Conservation (phyloP, 2,888 invertebrate species). For the Autographa pulchrina region DNA sequence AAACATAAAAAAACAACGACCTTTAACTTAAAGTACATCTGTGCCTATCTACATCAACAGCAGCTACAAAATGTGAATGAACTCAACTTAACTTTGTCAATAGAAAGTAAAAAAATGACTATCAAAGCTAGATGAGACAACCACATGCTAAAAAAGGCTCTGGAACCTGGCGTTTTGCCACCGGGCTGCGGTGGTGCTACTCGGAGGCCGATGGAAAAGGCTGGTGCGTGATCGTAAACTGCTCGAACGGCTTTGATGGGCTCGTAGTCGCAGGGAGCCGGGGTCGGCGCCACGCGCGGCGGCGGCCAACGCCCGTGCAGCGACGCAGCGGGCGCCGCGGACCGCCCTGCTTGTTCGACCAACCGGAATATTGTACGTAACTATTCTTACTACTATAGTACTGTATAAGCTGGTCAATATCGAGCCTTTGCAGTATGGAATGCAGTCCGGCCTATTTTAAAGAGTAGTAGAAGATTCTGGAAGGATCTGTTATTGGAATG, state of each 20-base stretch:
- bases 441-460: not conserved
- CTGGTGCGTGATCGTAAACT: slow-evolving; percentile 88
- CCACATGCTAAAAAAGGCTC: slow-evolving; percentile 45
- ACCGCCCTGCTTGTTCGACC: slow-evolving; percentile 85
- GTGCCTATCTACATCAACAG: not conserved
- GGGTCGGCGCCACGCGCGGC: slow-evolving; percentile 91
- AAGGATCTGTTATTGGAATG: not conserved
- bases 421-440: not conserved
- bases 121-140: slow-evolving; percentile 30
- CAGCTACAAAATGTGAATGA: not conserved
- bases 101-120: slow-evolving; percentile 31
- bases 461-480: not conserved
- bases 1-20: not conserved
- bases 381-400: not conserved
- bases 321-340: slow-evolving; percentile 93
- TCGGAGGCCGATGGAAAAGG: slow-evolving; percentile 91
- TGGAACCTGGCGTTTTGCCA: slow-evolving; percentile 88
- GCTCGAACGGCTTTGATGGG: slow-evolving; percentile 92
- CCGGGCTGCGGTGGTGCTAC: slow-evolving; percentile 83
- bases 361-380: slow-evolving; percentile 48
- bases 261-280: slow-evolving; percentile 97
- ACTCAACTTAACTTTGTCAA: slow-evolving; percentile 10
- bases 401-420: slow-evolving; percentile 18
- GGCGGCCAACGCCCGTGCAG: slow-evolving; percentile 94
- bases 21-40: not conserved